Percentiles rank a stretch among this genome's conserved stretches.
These are phyloP conservation scores for Drosophila meridionalis DNA, from an alignment of 2,888 invertebrate genomes.

Conservation along the genomic window DNA sequence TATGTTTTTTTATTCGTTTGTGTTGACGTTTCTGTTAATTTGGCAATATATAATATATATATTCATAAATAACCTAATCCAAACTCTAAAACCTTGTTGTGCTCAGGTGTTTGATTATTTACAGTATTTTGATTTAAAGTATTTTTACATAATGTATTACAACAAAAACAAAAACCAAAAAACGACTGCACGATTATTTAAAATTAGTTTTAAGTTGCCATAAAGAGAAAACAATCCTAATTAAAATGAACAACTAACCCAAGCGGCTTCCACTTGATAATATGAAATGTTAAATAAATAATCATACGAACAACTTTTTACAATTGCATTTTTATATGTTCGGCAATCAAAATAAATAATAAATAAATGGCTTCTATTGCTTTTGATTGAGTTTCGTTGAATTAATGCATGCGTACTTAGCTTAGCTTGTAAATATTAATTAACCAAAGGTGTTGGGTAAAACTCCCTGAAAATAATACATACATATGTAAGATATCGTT, in stretches of 20 bases:
- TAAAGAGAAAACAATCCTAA: constrained; percentile 15
- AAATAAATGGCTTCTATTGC: constrained; percentile 16
- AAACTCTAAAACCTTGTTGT: constrained; percentile 26
- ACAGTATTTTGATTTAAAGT: constrained; percentile 22
- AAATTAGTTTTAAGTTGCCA: constrained; percentile 48
- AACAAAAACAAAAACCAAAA: constrained; percentile 11
- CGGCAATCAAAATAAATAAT: neutral
- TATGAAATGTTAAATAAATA: constrained; percentile 60
- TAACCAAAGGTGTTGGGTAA: constrained; percentile 26
- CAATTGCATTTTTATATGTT: constrained; percentile 56
- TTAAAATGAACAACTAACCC: constrained; percentile 28
- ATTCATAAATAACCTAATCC: constrained; percentile 1
- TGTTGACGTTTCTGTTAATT: neutral
- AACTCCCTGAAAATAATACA: neutral
- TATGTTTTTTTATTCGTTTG: constrained; percentile 1
- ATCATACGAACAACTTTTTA: constrained; percentile 59
- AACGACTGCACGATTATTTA: constrained; percentile 50
- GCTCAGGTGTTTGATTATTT: constrained; percentile 14
- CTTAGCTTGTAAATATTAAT: constrained; percentile 51
- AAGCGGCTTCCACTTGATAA: constrained; percentile 42
- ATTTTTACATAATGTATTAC: constrained; percentile 32
- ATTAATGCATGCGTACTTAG: constrained; percentile 43
- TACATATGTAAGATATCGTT: constrained; percentile 13
- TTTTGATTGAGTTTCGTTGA: constrained; percentile 11
- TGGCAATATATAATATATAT: neutral